phyloP scores from a whole-genome alignment of 2,113 vertebrate genomes.

The Pampusana beccarii region DNA sequence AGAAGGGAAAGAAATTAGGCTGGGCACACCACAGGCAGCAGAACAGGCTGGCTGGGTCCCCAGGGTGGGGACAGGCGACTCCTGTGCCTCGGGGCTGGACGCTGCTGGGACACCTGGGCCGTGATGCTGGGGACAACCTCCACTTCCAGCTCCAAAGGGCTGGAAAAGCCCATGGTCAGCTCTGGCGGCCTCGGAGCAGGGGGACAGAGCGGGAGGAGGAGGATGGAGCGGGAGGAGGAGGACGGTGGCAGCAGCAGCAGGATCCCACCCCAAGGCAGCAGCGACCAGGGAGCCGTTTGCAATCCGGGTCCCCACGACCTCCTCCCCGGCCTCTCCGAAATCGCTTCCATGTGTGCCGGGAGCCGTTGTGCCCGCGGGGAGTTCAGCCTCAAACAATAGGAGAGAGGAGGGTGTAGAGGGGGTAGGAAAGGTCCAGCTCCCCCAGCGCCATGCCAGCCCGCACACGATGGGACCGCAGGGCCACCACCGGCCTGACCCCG shows the following conservation, averaged over 20 bases:
- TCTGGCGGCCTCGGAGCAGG: fast-evolving
- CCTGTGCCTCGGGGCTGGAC: fast-evolving
- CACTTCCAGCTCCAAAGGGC: fast-evolving
- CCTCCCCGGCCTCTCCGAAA: neutral
- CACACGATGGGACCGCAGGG: neutral
- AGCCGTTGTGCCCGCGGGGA: neutral
- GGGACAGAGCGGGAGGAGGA: neutral
- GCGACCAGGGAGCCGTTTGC: neutral
- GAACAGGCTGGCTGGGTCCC: neutral
- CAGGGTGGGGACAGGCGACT: neutral
- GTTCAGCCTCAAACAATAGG: neutral
- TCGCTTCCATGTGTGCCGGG: neutral
- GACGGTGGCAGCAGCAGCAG: neutral
- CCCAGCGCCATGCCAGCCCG: neutral
- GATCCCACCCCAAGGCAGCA: neutral
- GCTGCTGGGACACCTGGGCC: fast-evolving
- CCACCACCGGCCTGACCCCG: neutral
- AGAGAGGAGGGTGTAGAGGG: neutral
- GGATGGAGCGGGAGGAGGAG: neutral
- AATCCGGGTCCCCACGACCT: conserved; percentile 14
- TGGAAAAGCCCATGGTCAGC: neutral
- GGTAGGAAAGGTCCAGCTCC: neutral
- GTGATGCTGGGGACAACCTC: neutral
- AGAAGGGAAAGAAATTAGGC: neutral
- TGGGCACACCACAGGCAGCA: no score